Conservation (phyloP, 2,113 vertebrate genomes). For the Platysternon megacephalum region DNA sequence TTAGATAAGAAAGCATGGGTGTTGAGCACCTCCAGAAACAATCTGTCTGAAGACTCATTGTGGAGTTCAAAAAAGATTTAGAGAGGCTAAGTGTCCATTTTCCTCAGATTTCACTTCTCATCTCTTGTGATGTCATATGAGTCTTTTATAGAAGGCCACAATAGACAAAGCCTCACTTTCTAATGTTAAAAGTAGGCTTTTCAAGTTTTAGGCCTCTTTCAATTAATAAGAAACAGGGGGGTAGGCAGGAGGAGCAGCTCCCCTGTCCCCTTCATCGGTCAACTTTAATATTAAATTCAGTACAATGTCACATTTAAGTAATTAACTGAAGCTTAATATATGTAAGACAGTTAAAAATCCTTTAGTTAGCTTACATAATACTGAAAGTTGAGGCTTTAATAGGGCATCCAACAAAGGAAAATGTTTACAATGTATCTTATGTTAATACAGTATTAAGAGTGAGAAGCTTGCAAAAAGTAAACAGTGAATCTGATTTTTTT, state of each 20-base stretch:
- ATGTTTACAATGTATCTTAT: background rate
- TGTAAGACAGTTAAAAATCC: background rate
- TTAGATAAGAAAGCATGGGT: constrained; percentile 27
- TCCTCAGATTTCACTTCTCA: background rate
- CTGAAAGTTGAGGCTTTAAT: background rate
- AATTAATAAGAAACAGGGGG: background rate
- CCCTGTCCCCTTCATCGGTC: background rate
- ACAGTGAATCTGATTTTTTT: background rate
- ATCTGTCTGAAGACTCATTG: constrained; percentile 43
- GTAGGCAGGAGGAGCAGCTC: background rate
- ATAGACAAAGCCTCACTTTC: background rate
- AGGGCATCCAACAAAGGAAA: background rate
- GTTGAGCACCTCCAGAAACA: constrained; percentile 31
- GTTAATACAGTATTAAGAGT: background rate
- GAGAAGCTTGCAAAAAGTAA: background rate
- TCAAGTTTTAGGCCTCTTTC: background rate
- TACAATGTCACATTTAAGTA: background rate
- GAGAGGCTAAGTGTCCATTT: background rate
- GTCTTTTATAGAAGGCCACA: background rate
- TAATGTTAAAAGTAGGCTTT: fast-evolving
- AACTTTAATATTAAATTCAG: background rate
- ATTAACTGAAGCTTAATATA: background rate
- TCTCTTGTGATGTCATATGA: background rate
- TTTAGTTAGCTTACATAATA: background rate
- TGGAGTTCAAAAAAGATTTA: background rate